Conservation (phyloP, 2,113 vertebrate species). For the Camarhynchus parvulus region DNA sequence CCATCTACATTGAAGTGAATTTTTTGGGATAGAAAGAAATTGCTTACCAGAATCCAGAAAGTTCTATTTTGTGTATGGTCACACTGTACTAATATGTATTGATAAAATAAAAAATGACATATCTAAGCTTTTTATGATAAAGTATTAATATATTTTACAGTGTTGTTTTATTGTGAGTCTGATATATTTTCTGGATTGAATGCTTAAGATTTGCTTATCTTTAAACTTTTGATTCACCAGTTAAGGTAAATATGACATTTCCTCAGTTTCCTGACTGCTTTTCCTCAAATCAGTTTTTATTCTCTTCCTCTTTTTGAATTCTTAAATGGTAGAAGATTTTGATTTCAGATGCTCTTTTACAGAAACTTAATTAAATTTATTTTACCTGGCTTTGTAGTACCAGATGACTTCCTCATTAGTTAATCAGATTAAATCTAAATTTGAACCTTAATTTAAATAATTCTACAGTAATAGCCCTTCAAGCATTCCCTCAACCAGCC, state of each 20-base stretch:
- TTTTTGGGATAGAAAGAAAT: not conserved
- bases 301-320: not conserved
- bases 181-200: not conserved
- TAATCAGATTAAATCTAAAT: not conserved
- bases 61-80: not conserved
- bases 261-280: not conserved
- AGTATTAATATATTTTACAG: not conserved
- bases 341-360: not conserved
- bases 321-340: not conserved
- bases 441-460: not conserved
- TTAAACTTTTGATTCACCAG: not conserved
- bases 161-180: not conserved
- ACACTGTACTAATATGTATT: not conserved
- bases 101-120: not conserved
- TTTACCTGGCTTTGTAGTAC: not conserved
- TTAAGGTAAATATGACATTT: not conserved
- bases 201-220: not conserved
- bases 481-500: not conserved
- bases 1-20: not conserved
- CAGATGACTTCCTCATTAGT: not conserved
- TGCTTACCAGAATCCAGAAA: not conserved
- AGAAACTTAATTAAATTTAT: not conserved
- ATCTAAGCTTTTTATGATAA: not conserved
- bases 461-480: not conserved
- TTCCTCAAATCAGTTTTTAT: not conserved